Conservation (phyloP, 2,888 invertebrate genomes). For the Balanococcus diminutus region DNA sequence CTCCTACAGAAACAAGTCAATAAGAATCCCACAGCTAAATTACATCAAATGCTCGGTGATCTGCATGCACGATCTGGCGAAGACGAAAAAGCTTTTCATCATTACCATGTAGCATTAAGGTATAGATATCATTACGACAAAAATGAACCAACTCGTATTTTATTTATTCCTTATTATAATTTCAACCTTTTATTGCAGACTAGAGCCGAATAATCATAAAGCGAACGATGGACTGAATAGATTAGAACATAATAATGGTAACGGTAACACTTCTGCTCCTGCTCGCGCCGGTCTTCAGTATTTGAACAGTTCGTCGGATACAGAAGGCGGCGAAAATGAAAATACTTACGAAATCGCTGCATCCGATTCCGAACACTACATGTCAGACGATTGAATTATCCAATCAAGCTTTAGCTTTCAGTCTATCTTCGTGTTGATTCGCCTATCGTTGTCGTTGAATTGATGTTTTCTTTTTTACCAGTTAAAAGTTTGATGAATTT, state of each 20-base stretch:
- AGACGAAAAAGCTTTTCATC: constrained; percentile 72
- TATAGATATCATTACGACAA: constrained; percentile 60
- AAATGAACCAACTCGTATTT: background rate
- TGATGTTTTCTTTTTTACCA: background rate
- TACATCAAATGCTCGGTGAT: constrained; percentile 73
- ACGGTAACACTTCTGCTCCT: constrained; percentile 41
- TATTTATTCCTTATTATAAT: background rate
- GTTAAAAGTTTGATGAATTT: background rate
- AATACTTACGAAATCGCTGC: constrained; percentile 52
- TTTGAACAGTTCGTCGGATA: constrained; percentile 50
- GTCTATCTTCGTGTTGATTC: background rate
- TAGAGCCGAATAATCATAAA: constrained; percentile 51
- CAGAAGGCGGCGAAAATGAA: constrained; percentile 51
- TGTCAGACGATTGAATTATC: constrained; percentile 44
- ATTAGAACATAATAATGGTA: constrained; percentile 46
- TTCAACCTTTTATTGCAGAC: background rate
- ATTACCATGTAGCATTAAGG: constrained; percentile 72
- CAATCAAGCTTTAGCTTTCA: background rate
- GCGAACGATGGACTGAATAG: constrained; percentile 51
- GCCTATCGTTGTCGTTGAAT: background rate
- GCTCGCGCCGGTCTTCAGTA: constrained; percentile 39
- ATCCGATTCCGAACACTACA: constrained; percentile 51
- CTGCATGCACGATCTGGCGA: constrained; percentile 68
- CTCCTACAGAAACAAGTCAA: constrained; percentile 72
- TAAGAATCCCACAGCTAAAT: constrained; percentile 67